Base-by-base conservation (phyloP, 1,140 invertebrate species). In the Drosophila kepulauana region DNA sequence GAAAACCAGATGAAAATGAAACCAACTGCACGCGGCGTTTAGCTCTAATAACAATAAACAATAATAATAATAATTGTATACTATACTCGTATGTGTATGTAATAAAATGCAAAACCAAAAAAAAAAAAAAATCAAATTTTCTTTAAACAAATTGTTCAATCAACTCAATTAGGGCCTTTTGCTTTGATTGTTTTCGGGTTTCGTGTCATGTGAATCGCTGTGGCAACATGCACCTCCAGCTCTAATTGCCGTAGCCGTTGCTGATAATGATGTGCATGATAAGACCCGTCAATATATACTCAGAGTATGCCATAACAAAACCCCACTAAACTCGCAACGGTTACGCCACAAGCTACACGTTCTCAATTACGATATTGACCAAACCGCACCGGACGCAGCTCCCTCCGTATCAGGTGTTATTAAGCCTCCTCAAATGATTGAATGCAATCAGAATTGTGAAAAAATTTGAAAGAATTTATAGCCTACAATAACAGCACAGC, bases 191-290 rank as follows among this genome's bases (percentile, higher is more conserved):
- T 8, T 48, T 11, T 48, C 38, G 13, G 16, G 15, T n/a, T 8
- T 67, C 57, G 45, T 70, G 72, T 75, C 65, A 75, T 75, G 66
- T 75, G 67, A 70, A 67, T 25, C 13, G 51, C 25, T 28, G 13
- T 56, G n/a, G 8, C 15, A 61, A 68, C 57, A 59, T 57, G 65
- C 64, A 61, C 30, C 56, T 54, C 20, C 3, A 4, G 20, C 30
- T 33, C 33, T 38, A 62, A 57, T 63, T 63, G 58, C 7, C 38
- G 15, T 49, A 67, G 30, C 48, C 48, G 54, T 52, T 49, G 63
- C 58, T 63, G 65, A 74, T 74, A 54, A 54, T 51, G 20, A 35
- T 7, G 28, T 41, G 15, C 51, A 20, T 43, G 63, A 66, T 66
- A 66, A 54, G 62, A 20, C 38, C 38, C 41, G 25, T 45, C 38